Evolutionary conservation across 2,113 vertebrate genomes (phyloP).

Genomic region (Notothenia coriiceps): DNA sequence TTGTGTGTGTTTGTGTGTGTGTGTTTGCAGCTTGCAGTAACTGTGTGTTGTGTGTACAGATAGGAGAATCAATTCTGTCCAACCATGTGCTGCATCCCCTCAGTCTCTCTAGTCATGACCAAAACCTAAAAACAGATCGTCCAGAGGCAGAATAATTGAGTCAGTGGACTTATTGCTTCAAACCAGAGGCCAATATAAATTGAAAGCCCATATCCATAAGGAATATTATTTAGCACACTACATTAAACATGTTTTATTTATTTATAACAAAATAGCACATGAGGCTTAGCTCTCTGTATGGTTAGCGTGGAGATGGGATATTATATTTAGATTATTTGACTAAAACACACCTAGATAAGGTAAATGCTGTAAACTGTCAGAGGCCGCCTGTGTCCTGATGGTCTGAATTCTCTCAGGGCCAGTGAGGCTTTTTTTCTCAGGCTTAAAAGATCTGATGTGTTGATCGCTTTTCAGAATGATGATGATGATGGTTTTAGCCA

Average conservation of each 20-base stretch:
- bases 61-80: conserved; percentile 36
- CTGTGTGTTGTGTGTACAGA: not conserved
- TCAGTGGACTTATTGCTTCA: conserved; percentile 63
- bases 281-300: conserved; percentile 31
- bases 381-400: conserved; percentile 16
- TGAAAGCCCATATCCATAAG: conserved; percentile 61
- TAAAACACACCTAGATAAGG: not conserved
- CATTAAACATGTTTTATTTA: conserved; percentile 57
- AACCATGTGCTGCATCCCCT: conserved; percentile 31
- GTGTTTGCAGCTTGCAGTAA: not conserved
- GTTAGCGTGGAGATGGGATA: not conserved
- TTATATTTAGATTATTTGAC: conserved; percentile 44
- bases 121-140: conserved; percentile 37
- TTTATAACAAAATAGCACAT: conserved; percentile 8
- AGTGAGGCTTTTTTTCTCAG: conserved; percentile 35
- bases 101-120: conserved; percentile 26
- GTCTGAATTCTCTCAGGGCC: conserved; percentile 29
- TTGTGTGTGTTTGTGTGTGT: not conserved
- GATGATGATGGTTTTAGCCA: conserved; percentile 50
- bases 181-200: conserved; percentile 63
- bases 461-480: conserved; percentile 43
- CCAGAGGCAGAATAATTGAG: conserved; percentile 61
- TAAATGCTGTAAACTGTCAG: not conserved
- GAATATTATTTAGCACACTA: conserved; percentile 63
- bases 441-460: conserved; percentile 44